Evolutionary conservation across 2,888 invertebrate species (phyloP).

Genomic region (Melieria crassipennis): DNA sequence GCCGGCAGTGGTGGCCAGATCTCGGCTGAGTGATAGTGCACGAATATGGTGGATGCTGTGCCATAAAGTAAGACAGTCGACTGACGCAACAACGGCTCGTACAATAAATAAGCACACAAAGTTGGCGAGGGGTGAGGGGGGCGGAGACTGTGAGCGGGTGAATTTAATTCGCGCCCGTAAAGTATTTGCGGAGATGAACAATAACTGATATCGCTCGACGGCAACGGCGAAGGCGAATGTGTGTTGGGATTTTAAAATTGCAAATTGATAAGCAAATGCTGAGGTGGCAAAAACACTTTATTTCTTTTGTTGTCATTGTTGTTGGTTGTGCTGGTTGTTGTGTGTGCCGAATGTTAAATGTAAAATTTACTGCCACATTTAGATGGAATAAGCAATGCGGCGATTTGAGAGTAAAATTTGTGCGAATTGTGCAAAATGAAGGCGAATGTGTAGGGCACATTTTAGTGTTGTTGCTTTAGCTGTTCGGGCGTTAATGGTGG

Average conservation of each 20-base stretch:
- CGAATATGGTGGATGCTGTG: too few relatives aligned
- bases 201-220: slow-evolving; percentile 7
- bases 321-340: not conserved
- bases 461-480: too few relatives aligned
- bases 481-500: too few relatives aligned
- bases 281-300: slow-evolving; percentile 40
- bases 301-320: not conserved
- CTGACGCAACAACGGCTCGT: too few relatives aligned
- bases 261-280: slow-evolving; percentile 45
- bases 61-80: too few relatives aligned
- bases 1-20: too few relatives aligned
- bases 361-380: slow-evolving; percentile 57
- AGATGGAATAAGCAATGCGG: slow-evolving; percentile 48
- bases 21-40: too few relatives aligned
- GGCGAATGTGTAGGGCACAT: too few relatives aligned
- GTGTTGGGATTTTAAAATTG: slow-evolving; percentile 29
- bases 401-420: not conserved
- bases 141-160: not conserved
- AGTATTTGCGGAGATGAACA: slow-evolving; percentile 4
- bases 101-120: too few relatives aligned
- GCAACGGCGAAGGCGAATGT: not conserved
- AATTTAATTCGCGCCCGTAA: not conserved
- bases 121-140: not conserved
- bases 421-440: too few relatives aligned
- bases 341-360: slow-evolving; percentile 9